Percentiles rank a stretch among this genome's conserved stretches.
Evolutionary conservation across 2,797 vertebrate species (phyloP).

Genomic region (Pangasius sanitwongsei): DNA sequence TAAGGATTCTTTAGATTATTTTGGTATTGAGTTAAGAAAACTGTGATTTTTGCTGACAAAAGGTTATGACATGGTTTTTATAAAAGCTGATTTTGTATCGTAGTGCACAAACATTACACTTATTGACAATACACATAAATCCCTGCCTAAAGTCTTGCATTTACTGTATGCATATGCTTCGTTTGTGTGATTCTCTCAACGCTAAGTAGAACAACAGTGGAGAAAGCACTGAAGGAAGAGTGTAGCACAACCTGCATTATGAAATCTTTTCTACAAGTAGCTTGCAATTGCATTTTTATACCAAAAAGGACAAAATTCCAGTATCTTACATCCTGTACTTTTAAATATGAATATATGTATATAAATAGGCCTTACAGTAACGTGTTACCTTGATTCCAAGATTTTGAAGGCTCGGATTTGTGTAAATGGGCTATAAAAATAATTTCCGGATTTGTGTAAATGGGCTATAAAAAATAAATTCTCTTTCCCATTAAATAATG

Average conservation of each 20-base stretch:
- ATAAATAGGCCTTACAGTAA: background rate
- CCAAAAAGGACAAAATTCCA: background rate
- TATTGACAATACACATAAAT: background rate
- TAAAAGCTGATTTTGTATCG: background rate
- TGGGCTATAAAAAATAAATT: background rate
- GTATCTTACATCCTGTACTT: background rate
- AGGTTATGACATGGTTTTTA: background rate
- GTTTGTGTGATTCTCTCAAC: background rate
- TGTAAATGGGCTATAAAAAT: background rate
- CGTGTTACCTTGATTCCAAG: background rate
- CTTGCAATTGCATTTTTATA: background rate
- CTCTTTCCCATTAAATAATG: background rate
- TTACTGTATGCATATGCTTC: background rate
- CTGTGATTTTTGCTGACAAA: background rate
- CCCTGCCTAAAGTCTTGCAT: background rate
- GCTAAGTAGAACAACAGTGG: background rate
- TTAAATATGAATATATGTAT: background rate
- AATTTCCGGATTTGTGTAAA: background rate
- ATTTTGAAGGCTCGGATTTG: background rate
- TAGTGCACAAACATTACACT: background rate
- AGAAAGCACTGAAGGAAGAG: background rate
- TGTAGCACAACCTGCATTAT: background rate
- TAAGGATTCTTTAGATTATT: background rate
- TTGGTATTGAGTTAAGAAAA: background rate
- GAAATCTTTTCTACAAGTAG: background rate